Evolutionary conservation across 2,888 invertebrate species (phyloP).

Genomic region (Dyspetes luteomarginatus): DNA sequence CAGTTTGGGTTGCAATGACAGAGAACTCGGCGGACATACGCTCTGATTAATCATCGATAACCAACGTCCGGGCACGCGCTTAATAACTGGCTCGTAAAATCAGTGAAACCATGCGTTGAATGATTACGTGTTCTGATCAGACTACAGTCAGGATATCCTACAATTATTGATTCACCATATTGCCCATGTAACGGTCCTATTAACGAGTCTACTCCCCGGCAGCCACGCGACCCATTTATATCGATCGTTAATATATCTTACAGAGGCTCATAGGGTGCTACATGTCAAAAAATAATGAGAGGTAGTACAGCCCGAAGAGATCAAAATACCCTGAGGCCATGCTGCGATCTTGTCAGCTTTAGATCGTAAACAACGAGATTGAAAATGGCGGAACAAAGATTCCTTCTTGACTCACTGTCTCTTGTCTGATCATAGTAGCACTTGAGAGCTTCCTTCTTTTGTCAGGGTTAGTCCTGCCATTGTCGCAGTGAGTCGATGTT

Average conservation of each 20-base stretch:
- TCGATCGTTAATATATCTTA: conserved; percentile 59
- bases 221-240: conserved; percentile 64
- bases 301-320: not conserved
- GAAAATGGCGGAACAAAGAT: conserved; percentile 1
- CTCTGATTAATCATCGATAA: conserved; percentile 75
- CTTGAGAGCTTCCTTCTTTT: not conserved
- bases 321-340: conserved; percentile 10
- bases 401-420: not conserved
- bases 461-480: conserved; percentile 44
- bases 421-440: not conserved
- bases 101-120: conserved; percentile 47
- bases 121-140: conserved; percentile 55
- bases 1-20: conserved; percentile 58
- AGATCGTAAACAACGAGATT: not conserved
- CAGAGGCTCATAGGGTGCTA: not conserved
- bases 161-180: conserved; percentile 78
- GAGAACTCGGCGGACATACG: not conserved
- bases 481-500: conserved; percentile 9
- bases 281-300: conserved; percentile 41
- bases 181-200: conserved; percentile 72
- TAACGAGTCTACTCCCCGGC: conserved; percentile 65
- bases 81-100: conserved; percentile 74
- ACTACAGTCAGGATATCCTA: conserved; percentile 24
- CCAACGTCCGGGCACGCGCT: conserved; percentile 67
- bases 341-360: not conserved